Evolutionary conservation across 2,888 invertebrate genomes (phyloP).

Genomic region (Gastracanthus pulcherrimus): DNA sequence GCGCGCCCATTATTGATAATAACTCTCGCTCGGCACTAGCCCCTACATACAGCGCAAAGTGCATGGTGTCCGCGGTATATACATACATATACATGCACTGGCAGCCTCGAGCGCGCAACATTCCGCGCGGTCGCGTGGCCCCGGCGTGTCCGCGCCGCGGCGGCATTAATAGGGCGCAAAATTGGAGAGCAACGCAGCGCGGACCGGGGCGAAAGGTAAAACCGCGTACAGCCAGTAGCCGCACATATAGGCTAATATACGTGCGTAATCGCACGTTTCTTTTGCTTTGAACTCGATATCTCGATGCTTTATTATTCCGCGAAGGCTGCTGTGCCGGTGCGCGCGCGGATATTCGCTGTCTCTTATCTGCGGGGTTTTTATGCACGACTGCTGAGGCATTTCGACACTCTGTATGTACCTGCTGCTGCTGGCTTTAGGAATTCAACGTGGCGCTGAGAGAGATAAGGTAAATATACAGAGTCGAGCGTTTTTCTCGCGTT

Average conservation of each 20-base stretch:
- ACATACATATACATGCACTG: no score
- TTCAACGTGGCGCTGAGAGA: not conserved
- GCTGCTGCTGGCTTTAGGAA: not conserved
- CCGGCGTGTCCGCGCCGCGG: not conserved
- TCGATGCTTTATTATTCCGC: slow-evolving; percentile 22
- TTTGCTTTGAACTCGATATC: not conserved
- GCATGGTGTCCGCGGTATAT: no score
- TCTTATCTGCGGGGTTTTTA: slow-evolving; percentile 21
- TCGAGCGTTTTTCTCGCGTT: no score
- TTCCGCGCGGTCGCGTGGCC: not conserved
- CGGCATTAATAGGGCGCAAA: not conserved
- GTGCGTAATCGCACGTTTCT: slow-evolving; percentile 7
- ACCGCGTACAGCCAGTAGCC: not conserved
- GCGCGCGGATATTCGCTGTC: not conserved
- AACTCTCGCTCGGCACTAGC: not conserved
- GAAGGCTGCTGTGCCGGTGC: not conserved
- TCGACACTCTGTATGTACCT: not conserved
- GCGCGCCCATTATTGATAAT: not conserved
- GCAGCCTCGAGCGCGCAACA: no score
- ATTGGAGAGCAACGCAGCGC: not conserved
- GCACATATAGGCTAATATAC: not conserved
- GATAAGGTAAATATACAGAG: not conserved
- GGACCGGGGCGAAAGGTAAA: not conserved
- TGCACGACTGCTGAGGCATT: not conserved
- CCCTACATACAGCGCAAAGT: no score